Evolutionary conservation across 2,888 invertebrate genomes (phyloP), one percentile per base, ranked within the genome.

Genomic region (Acrobasis consociella): DNA sequence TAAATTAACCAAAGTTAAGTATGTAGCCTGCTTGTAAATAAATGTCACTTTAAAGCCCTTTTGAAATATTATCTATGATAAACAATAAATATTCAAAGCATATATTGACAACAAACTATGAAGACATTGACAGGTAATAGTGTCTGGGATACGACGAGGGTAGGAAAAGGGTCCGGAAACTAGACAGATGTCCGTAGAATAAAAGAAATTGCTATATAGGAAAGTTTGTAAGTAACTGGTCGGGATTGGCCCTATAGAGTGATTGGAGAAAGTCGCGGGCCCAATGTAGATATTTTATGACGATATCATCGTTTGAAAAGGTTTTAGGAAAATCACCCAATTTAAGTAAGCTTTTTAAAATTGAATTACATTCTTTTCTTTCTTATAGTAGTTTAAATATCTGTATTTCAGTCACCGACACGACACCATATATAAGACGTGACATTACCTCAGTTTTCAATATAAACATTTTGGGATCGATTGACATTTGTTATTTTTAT

Each of bases 51-150:
- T 15, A 15, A 50, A 59, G 11, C 15, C 9, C 5, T 13, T 1
- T 10, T 39, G n/a, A 39, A 50, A 16, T 51, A 7, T 37, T 55
- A 49, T 58, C 13, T 55, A 5, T 37, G 38, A n/a, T 49, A 55
- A 64, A 51, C 70, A 69, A 74, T 75, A 76, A 79, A 78, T 78
- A 78, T 82, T 80, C 70, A 76, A 69, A 71, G 66, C 66, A 73
- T 75, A 73, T 75, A 83, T 75, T 77, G 75, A 81, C 76, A 79
- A 76, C 73, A 82, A 82, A 83, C 78, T 82, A 86, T 87, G 78
- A 87, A 86, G 83, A 85, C 74, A 87, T 86, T 86, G 87, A 85
- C 86, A 87, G 82, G 81, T 82, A 85, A 88, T 83, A 85, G 83
- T 80, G 74, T 74, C 73, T 71, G 69, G 72, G 69, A 77, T 72